Base-by-base conservation (phyloP, 2,888 invertebrate species). In the Amorpha juglandis region DNA sequence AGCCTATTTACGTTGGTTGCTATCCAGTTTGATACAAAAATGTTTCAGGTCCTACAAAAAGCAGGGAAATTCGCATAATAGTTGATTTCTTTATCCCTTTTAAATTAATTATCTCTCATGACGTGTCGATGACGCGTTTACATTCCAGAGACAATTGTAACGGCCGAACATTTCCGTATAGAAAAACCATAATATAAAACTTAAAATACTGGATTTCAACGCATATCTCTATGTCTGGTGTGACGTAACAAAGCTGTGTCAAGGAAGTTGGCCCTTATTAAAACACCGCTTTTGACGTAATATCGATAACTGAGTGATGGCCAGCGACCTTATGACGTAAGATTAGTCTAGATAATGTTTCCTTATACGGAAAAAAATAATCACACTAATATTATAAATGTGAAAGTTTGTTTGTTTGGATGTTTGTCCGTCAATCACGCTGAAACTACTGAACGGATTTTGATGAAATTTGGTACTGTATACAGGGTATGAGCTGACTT, bases 181-280 rank as follows among this genome's bases (percentile, higher is more conserved):
- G 58, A 42, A 58, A 55, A 58, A 58, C 42, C 38, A 19, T 35
- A n/a, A 35, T 19, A 6, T 58, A 42, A 38, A 58, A 58, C n/a
- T 42, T 4, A 6, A 58, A 19, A 58, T 6, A 19, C 19, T 50
- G 21, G 6, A 58, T 58, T 58, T 58, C 16, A 38, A 42, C 6
- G 12, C 50, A 11, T 52, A 12, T 52, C 14, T n/a, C 33, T 58
- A 19, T 11, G 16, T 55, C 33, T 45, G 1, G 11, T 19, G 6
- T 58, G 58, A 58, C 58, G 58, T 58, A 19, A 19, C 42, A 19
- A 53, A 55, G 55, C 35, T 16, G 42, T 55, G 35, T 38, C 16
- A 21, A 38, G 42, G 58, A 58, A 58, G 58, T 16, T 11, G 19
- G 38, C 42, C 58, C 38, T 42, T 58, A 12, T 19, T 58, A 42